These are phyloP conservation scores for Diadophis punctatus DNA, from an alignment of 2,113 vertebrate species.

Conservation along the genomic window DNA sequence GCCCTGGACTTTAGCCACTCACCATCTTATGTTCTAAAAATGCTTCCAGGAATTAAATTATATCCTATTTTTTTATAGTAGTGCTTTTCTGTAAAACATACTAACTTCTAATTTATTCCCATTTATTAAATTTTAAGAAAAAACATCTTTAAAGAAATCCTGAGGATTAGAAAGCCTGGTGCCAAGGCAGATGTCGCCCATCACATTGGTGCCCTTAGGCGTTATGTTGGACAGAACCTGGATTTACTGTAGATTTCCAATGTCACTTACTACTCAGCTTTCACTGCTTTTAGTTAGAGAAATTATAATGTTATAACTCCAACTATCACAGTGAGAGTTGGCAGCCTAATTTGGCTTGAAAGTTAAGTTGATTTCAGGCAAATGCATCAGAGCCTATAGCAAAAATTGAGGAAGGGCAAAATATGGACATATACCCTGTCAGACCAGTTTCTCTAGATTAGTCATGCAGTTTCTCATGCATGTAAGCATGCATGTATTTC, in stretches of 20 bases:
- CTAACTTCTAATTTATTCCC: not conserved
- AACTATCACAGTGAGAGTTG: not conserved
- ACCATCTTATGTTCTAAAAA: not conserved
- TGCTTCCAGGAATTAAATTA: not conserved
- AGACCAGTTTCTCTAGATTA: not conserved
- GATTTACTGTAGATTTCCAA: not conserved
- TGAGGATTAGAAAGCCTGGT: not conserved
- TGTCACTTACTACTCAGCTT: not conserved
- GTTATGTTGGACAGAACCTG: not conserved
- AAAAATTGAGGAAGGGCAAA: not conserved
- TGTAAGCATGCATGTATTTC: not conserved
- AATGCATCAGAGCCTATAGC: not conserved
- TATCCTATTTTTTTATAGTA: not conserved
- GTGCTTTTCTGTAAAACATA: not conserved
- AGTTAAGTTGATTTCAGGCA: not conserved
- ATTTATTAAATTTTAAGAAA: not conserved
- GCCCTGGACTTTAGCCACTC: not conserved
- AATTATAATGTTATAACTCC: not conserved
- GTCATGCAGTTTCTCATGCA: not conserved
- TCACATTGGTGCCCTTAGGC: not conserved
- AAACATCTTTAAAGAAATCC: not conserved
- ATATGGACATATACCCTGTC: not conserved
- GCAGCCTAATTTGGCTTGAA: not conserved
- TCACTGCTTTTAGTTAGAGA: not conserved
- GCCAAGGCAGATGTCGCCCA: not conserved